Conservation (phyloP, 2,113 vertebrate species). For the Galbula dea region DNA sequence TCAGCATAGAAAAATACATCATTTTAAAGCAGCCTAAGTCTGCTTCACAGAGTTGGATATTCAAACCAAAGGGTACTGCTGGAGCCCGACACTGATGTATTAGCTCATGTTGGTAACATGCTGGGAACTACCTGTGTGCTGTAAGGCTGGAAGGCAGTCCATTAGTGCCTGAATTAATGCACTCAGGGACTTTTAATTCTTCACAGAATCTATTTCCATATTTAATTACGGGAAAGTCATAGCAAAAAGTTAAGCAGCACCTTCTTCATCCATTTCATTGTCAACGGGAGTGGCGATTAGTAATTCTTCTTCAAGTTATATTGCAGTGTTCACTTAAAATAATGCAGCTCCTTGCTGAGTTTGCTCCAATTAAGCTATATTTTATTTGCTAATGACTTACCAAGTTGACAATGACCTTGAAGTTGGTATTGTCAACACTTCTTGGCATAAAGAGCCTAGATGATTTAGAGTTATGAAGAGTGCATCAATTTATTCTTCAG, state of each 20-base stretch:
- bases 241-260: slow-evolving; percentile 75
- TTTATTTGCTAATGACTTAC: slow-evolving; percentile 88
- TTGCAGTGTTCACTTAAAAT: slow-evolving; percentile 88
- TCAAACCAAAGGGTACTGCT: slow-evolving; percentile 13
- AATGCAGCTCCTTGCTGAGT: slow-evolving; percentile 83
- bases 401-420: slow-evolving; percentile 86
- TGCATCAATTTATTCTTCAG: slow-evolving; percentile 73
- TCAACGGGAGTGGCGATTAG: slow-evolving; percentile 80
- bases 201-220: slow-evolving; percentile 83
- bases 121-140: slow-evolving; percentile 69
- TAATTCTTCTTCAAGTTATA: slow-evolving; percentile 87
- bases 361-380: slow-evolving; percentile 86
- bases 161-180: slow-evolving; percentile 82
- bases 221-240: slow-evolving; percentile 82
- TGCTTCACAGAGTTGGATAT: slow-evolving; percentile 14
- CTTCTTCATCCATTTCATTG: slow-evolving; percentile 87
- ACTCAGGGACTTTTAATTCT: slow-evolving; percentile 77
- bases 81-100: slow-evolving; percentile 60
- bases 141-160: slow-evolving; percentile 61
- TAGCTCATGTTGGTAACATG: slow-evolving; percentile 32
- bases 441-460: slow-evolving; percentile 63
- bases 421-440: slow-evolving; percentile 79
- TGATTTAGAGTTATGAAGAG: slow-evolving; percentile 80
- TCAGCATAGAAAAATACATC: neutral
- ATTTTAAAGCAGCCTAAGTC: slow-evolving; percentile 17